Evolutionary conservation across 1,140 invertebrate genomes (phyloP), one percentile per base, ranked within the genome.

Genomic region (Acromyrmex echinatior): DNA sequence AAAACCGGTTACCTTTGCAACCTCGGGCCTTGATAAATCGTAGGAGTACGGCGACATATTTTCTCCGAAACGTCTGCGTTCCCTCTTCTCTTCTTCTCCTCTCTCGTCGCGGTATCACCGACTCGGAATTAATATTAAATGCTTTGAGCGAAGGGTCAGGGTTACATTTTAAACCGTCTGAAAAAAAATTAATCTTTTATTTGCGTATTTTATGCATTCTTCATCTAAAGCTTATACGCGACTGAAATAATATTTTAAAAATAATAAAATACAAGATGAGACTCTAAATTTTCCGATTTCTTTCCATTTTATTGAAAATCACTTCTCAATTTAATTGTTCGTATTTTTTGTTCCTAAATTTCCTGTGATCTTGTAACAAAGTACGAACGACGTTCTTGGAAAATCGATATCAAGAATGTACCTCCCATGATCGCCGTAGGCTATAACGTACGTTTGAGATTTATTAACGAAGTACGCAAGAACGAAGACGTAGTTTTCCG

Each of bases 1-100:
- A 53, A 76, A 84, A 84, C 80, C 80, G 80, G 80, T 84, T 84
- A 51, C 16, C 39, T 84, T 76, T 76, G 80, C 71, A 58, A 81
- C 53, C 53, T 62, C 70, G 53, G 56, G 70, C 7, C 39, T 49
- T 39, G 80, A 62, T 84, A 74, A 84, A 76, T 76, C 80, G 80
- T 76, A 84, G 39, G 49, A 65, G 25, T 65, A 31, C 21, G 78
- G 12, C 80, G 70, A 84, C 80, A 51, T 76, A 76, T 84, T 76
- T 84, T 63, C 80, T 74, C 80, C 56, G 70, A 82, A 82, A 82
- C 53, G 49, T 16, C 28, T 49, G 74, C 31, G 2, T 70, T 71
- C 31, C 14, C 66, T 25, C 39, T 28, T 49, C 39, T 21, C 35
- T 12, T 21, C n/a, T 45, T 45, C 25, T n/a, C 63, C n/a, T 6